Evolutionary conservation across 2,888 invertebrate species (phyloP).

Genomic region (Nudaria mundana): DNA sequence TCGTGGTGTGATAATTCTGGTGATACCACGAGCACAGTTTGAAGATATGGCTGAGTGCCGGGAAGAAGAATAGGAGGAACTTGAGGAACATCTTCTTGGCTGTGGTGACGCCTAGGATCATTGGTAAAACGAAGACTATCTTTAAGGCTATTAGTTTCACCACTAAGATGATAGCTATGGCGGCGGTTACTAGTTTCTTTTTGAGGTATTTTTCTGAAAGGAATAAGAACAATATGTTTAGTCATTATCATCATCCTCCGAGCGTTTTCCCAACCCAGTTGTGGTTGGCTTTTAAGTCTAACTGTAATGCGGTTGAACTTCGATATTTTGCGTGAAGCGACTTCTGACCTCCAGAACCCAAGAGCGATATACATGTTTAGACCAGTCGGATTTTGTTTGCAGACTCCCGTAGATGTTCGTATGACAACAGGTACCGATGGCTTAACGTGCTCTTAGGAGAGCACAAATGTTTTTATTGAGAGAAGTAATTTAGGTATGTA

Average conservation of each 20-base stretch:
- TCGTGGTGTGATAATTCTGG: constrained; percentile 85
- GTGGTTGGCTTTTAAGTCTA: too few species aligned
- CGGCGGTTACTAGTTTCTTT: constrained; percentile 87
- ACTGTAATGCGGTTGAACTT: too few species aligned
- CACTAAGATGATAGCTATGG: constrained; percentile 88
- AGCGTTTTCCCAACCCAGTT: too few species aligned
- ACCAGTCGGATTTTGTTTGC: too few species aligned
- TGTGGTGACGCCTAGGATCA: constrained; percentile 89
- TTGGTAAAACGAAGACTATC: constrained; percentile 88
- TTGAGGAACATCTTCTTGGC: constrained; percentile 93
- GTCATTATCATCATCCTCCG: neutral
- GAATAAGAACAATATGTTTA: constrained; percentile 4
- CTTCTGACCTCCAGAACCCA: too few species aligned
- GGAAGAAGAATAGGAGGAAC: constrained; percentile 89
- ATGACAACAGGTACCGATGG: too few species aligned
- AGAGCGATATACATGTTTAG: too few species aligned
- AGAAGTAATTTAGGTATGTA: too few species aligned
- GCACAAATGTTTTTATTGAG: too few species aligned
- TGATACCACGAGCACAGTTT: constrained; percentile 93
- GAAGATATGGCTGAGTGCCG: constrained; percentile 90
- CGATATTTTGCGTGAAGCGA: too few species aligned
- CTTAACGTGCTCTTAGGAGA: too few species aligned
- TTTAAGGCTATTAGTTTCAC: constrained; percentile 90
- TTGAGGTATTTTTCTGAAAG: constrained; percentile 88
- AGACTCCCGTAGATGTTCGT: too few species aligned